A percentile compares a stretch with the other conserved stretches of the same genome.
Evolutionary conservation across 2,888 invertebrate species (phyloP).

Genomic region (Sympetrum striolatum): DNA sequence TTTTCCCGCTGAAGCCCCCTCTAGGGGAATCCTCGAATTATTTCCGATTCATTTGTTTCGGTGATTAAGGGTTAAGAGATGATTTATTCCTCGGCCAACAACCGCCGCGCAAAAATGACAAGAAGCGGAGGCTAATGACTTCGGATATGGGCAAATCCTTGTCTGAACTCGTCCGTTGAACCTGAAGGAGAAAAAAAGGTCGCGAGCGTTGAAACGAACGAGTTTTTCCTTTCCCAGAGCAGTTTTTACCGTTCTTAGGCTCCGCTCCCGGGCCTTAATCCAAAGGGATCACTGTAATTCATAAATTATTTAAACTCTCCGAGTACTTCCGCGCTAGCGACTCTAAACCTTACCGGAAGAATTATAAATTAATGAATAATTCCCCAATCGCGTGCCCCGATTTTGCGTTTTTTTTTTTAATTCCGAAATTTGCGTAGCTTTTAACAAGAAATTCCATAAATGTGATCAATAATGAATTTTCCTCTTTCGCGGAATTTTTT

Average conservation of each 20-base stretch:
- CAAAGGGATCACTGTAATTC: no score
- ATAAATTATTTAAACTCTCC: no score
- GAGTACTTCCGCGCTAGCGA: no score
- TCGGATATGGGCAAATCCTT: background rate
- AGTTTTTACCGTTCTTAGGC: background rate
- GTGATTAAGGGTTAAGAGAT: background rate
- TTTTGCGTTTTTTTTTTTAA: no score
- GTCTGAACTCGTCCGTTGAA: background rate
- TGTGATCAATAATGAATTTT: no score
- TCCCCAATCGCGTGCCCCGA: no score
- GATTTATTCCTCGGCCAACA: background rate
- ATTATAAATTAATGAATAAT: no score
- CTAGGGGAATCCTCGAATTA: background rate
- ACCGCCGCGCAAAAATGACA: constrained; percentile 1
- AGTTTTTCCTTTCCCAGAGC: background rate
- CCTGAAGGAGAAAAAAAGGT: background rate
- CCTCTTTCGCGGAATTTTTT: no score
- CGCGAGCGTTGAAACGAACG: background rate
- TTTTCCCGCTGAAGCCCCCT: background rate
- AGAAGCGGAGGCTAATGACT: constrained; percentile 7
- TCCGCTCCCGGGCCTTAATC: no score
- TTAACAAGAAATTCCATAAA: no score
- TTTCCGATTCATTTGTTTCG: constrained; percentile 36
- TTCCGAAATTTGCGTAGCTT: no score
- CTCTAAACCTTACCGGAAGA: no score